These are phyloP conservation scores for Andrena camellia DNA, from an alignment of 2,888 invertebrate species.

Conservation along the genomic window DNA sequence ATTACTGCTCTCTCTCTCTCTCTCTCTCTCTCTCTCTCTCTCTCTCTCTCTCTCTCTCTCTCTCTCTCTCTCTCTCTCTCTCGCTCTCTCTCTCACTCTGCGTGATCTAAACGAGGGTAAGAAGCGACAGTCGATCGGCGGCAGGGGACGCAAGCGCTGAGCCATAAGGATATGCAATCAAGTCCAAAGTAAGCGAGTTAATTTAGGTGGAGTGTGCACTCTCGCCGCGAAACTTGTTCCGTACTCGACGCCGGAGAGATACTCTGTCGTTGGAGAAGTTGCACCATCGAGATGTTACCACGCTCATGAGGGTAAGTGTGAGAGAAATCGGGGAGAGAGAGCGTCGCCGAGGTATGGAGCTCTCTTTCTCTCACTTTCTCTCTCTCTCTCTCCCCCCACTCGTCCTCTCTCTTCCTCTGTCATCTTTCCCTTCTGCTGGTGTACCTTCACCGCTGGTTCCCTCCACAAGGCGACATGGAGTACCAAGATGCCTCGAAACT, in stretches of 20 bases:
- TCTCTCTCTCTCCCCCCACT: constrained; percentile 53
- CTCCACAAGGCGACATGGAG: constrained; percentile 67
- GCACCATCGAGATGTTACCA: constrained; percentile 76
- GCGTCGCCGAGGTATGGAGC: constrained; percentile 14
- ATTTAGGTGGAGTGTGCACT: constrained; percentile 80
- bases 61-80: too few species aligned
- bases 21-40: too few species aligned
- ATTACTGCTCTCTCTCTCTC: constrained; percentile 33
- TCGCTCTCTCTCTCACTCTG: constrained; percentile 2
- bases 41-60: too few species aligned
- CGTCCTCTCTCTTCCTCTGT: constrained; percentile 47
- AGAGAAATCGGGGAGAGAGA: constrained; percentile 53
- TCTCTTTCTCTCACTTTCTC: constrained; percentile 25
- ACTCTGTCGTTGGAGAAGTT: constrained; percentile 74
- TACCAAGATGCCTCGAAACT: constrained; percentile 76
- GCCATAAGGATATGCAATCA: constrained; percentile 78
- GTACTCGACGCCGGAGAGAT: constrained; percentile 71
- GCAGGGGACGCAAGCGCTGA: constrained; percentile 62
- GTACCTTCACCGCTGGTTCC: constrained; percentile 63
- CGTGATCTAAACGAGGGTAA: constrained; percentile 50
- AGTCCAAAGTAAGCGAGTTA: constrained; percentile 79
- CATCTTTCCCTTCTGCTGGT: constrained; percentile 71
- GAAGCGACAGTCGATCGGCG: constrained; percentile 63
- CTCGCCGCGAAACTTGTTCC: constrained; percentile 78
- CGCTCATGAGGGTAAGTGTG: constrained; percentile 66